Evolutionary conservation across 2,113 vertebrate species (phyloP).

Genomic region (Cinclus mexicanus): DNA sequence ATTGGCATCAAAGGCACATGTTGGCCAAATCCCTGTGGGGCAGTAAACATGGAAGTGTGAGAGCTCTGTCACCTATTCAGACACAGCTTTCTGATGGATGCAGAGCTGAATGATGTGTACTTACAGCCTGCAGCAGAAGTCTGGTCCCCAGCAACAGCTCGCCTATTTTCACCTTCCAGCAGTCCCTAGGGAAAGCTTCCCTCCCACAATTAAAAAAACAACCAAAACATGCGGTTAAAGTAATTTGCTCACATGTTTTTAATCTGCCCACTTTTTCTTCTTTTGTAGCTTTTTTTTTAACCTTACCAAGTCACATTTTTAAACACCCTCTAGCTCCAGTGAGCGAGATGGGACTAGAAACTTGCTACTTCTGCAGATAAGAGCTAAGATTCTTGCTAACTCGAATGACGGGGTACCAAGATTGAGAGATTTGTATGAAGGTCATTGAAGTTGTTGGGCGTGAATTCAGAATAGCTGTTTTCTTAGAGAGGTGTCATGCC

Average conservation of each 20-base stretch:
- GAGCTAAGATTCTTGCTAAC: not conserved
- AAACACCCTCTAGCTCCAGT: not conserved
- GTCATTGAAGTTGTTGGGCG: not conserved
- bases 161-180: not conserved
- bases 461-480: constrained; percentile 15
- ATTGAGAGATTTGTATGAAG: constrained; percentile 13
- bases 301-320: not conserved
- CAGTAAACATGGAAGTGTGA: accelerated
- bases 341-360: not conserved
- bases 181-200: not conserved
- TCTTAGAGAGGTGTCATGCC: constrained; percentile 8
- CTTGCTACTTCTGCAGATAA: constrained; percentile 5
- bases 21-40: not conserved
- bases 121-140: not conserved
- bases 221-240: not conserved
- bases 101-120: accelerated
- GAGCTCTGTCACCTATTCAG: not conserved
- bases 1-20: not conserved
- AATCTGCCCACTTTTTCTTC: not conserved
- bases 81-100: not conserved
- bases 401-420: not conserved
- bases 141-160: not conserved
- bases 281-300: not conserved
- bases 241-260: not conserved
- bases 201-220: not conserved